phyloP scores from a whole-genome alignment of 2,113 vertebrate genomes.

The Phocoena phocoena region DNA sequence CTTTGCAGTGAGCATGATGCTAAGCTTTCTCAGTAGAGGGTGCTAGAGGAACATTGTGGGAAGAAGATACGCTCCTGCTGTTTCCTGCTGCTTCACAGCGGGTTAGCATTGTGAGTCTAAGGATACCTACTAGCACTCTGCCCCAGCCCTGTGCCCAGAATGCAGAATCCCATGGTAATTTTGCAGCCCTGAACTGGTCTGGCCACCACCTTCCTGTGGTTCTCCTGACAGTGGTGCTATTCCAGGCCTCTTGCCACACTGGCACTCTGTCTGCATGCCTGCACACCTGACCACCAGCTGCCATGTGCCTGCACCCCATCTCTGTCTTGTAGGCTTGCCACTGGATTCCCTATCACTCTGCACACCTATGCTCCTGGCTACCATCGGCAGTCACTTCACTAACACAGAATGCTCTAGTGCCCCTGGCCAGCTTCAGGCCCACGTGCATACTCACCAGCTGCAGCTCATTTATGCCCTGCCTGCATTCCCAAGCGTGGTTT shows the following conservation, averaged over 20 bases:
- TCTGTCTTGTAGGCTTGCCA: neutral
- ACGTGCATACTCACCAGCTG: neutral
- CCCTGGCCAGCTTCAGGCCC: neutral
- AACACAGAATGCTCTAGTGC: neutral
- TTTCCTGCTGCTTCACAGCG: neutral
- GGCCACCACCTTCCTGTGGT: neutral
- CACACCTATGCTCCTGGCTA: neutral
- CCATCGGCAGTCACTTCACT: neutral
- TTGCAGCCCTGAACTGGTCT: neutral
- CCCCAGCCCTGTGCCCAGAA: neutral
- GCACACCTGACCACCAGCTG: neutral
- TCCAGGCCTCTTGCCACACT: neutral
- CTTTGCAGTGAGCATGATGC: neutral
- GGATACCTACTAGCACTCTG: neutral
- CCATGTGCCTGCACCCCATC: neutral
- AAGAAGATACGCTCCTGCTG: neutral
- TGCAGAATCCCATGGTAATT: neutral
- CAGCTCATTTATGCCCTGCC: neutral
- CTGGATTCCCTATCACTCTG: too few relatives aligned
- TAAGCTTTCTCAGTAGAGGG: neutral
- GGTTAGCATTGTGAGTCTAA: neutral
- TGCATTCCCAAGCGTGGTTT: neutral
- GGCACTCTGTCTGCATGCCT: neutral
- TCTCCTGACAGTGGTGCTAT: neutral
- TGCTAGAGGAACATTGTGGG: neutral